Conservation (phyloP, 1,140 invertebrate genomes). For the Rhagoletis pomonella region DNA sequence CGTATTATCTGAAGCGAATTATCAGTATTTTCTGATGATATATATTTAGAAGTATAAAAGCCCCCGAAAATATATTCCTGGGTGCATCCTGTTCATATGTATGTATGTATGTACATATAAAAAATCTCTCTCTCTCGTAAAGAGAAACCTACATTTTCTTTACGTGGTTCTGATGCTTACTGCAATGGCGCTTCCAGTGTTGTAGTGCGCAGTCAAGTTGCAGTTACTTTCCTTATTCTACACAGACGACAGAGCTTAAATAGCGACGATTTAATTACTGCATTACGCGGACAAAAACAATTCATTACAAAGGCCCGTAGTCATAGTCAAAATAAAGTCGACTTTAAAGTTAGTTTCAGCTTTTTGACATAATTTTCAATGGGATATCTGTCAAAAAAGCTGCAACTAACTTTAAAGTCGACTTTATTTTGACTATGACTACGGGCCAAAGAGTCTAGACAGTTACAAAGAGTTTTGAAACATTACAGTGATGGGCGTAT, state of each 20-base stretch:
- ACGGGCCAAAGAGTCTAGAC: neutral
- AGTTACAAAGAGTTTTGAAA: neutral
- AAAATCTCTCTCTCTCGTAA: neutral
- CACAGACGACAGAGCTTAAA: conserved; percentile 17
- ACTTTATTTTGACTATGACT: too few species aligned
- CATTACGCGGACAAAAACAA: conserved; percentile 22
- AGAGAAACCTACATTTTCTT: neutral
- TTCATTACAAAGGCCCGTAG: neutral
- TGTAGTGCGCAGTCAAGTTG: neutral
- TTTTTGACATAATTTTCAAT: too few species aligned
- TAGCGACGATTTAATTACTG: neutral
- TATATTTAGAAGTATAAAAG: too few species aligned
- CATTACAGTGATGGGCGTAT: neutral
- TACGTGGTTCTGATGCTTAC: neutral
- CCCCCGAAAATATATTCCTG: too few species aligned
- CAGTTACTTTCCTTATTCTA: conserved; percentile 25
- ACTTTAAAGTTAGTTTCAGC: too few species aligned
- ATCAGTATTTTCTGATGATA: too few species aligned
- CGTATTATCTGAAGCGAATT: too few species aligned
- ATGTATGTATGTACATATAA: neutral
- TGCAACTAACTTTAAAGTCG: too few species aligned
- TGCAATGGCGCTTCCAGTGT: neutral
- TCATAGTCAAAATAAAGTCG: too few species aligned
- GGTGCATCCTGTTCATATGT: too few species aligned
- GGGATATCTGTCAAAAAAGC: too few species aligned